Percentiles rank a stretch among this genome's conserved stretches.
These are phyloP conservation scores for Stegana nigrithorax DNA, from an alignment of 2,888 invertebrate species.

Conservation along the genomic window DNA sequence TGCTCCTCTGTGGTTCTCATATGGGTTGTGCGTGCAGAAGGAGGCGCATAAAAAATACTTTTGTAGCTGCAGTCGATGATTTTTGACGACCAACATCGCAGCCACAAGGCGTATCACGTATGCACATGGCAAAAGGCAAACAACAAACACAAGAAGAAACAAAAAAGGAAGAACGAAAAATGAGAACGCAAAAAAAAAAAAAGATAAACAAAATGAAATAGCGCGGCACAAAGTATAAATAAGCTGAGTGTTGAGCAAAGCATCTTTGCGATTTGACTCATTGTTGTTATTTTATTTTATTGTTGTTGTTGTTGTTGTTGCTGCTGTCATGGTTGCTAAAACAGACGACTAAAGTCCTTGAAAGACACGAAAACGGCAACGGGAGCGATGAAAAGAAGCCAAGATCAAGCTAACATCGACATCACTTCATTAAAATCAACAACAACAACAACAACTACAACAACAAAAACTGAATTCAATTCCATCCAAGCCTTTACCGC, in stretches of 20 bases:
- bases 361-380: background rate
- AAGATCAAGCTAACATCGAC: slow-evolving; percentile 37
- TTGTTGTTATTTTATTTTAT: background rate
- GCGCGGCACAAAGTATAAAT: slow-evolving; percentile 1
- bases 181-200: background rate
- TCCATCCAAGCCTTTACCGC: slow-evolving; percentile 36
- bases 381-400: background rate
- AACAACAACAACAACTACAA: slow-evolving; percentile 29
- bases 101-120: slow-evolving; percentile 51
- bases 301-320: background rate
- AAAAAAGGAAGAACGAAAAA: slow-evolving; percentile 35
- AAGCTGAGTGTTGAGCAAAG: slow-evolving; percentile 3
- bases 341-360: background rate
- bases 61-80: background rate
- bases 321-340: background rate
- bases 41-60: too few relatives aligned
- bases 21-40: too few relatives aligned
- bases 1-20: too few relatives aligned
- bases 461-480: slow-evolving; percentile 49
- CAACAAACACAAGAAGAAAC: slow-evolving; percentile 51
- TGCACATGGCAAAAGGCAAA: slow-evolving; percentile 59
- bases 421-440: slow-evolving; percentile 60
- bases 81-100: too few relatives aligned
- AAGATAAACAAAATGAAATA: background rate
- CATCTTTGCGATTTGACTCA: background rate